Conservation (phyloP, 2,888 invertebrate species). For the Eumerus sabulonum region DNA sequence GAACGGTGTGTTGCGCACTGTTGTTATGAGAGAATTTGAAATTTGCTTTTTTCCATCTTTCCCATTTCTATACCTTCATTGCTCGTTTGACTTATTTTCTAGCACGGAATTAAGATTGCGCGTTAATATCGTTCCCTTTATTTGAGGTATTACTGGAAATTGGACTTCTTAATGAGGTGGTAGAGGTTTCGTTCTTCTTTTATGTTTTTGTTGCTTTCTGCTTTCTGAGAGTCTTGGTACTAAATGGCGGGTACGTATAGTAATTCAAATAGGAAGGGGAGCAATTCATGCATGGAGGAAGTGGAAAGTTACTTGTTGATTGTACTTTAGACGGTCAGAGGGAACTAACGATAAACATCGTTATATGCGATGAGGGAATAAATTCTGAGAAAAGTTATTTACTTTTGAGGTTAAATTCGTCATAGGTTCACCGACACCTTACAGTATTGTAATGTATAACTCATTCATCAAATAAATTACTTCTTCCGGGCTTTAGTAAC, state of each 20-base stretch:
- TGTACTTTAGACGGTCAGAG: neutral
- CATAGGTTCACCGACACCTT: no score
- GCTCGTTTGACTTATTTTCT: slow-evolving; percentile 60
- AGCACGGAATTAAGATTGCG: slow-evolving; percentile 49
- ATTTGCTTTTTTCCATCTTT: slow-evolving; percentile 38
- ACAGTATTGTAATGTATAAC: no score
- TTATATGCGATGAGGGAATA: neutral
- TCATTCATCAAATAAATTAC: no score
- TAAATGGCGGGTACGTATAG: slow-evolving; percentile 20
- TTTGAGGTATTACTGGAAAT: slow-evolving; percentile 59
- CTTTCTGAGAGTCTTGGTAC: neutral
- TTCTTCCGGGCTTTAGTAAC: no score
- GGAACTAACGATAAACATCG: neutral
- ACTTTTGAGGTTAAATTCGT: no score
- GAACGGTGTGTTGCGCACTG: slow-evolving; percentile 16
- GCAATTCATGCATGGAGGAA: slow-evolving; percentile 39
- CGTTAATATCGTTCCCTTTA: slow-evolving; percentile 52
- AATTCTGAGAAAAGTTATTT: no score
- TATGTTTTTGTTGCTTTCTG: neutral
- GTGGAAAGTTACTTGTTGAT: slow-evolving; percentile 32
- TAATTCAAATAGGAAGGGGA: slow-evolving; percentile 35
- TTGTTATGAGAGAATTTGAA: slow-evolving; percentile 60
- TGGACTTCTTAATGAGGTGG: slow-evolving; percentile 66
- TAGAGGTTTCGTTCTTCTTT: slow-evolving; percentile 34
- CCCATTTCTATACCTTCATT: slow-evolving; percentile 11